phyloP scores from a whole-genome alignment of 35 echinoderm and acorn worm species.

The Lytechinus pictus region DNA sequence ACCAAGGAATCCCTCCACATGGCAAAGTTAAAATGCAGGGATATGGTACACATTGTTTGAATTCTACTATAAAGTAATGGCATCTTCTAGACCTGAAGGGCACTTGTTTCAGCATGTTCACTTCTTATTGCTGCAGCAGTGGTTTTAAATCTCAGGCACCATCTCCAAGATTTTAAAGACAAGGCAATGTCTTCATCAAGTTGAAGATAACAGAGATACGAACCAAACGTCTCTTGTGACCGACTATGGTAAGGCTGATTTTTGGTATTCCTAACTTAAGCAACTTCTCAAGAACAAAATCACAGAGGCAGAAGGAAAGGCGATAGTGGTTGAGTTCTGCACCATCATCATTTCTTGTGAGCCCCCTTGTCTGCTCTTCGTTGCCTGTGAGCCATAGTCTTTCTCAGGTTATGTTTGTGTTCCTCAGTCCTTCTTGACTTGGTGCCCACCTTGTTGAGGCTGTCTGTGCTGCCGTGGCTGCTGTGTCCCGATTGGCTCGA shows the following conservation, averaged over 20 bases:
- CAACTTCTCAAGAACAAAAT: not conserved
- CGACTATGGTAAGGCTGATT: not conserved
- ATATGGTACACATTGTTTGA: not conserved
- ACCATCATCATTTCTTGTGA: constrained; percentile 45
- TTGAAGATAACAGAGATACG: not conserved
- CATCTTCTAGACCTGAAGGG: not conserved
- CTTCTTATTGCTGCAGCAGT: not conserved
- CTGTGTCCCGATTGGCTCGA: constrained; percentile 26
- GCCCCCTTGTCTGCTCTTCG: constrained; percentile 3
- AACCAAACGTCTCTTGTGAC: not conserved
- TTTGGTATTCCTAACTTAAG: not conserved
- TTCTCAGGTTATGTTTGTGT: constrained; percentile 73
- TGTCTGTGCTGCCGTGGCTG: constrained; percentile 40
- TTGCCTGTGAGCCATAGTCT: constrained; percentile 71
- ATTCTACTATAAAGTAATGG: not conserved
- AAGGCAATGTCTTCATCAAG: not conserved
- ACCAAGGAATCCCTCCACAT: not conserved
- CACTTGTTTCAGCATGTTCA: not conserved
- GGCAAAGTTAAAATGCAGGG: not conserved
- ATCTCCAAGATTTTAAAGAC: not conserved
- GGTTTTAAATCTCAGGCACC: not conserved
- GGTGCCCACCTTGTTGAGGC: constrained; percentile 44
- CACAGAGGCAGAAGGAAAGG: not conserved
- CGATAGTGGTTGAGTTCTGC: not conserved
- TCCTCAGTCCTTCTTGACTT: constrained; percentile 60